Evolutionary conservation across 2,797 vertebrate species (phyloP).

Genomic region (Crenichthys baileyi): DNA sequence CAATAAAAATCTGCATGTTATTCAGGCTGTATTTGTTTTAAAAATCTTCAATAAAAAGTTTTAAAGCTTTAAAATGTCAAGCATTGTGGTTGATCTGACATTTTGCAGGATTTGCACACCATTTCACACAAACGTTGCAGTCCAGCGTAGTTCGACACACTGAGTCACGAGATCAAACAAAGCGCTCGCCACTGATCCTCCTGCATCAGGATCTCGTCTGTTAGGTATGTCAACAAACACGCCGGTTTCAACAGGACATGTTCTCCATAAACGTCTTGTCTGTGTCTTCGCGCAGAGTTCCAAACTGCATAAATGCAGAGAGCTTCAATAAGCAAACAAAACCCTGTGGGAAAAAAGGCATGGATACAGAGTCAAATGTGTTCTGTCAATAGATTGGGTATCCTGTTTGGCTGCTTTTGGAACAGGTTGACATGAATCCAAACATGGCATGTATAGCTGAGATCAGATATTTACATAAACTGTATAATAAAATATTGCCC

Average conservation of each 20-base stretch:
- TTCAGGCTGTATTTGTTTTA: background rate
- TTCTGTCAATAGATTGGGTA: conserved; percentile 35
- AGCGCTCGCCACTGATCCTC: conserved; percentile 78
- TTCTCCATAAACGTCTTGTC: conserved; percentile 34
- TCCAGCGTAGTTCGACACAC: conserved; percentile 71
- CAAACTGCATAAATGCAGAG: conserved; percentile 12
- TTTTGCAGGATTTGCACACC: conserved; percentile 73
- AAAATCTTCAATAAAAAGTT: background rate
- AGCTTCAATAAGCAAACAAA: conserved; percentile 58
- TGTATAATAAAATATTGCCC: background rate
- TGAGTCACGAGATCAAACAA: conserved; percentile 80
- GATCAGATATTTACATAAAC: background rate
- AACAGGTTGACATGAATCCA: conserved; percentile 24
- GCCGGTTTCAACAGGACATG: conserved; percentile 62
- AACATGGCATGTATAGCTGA: background rate
- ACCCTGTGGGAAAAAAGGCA: conserved; percentile 26
- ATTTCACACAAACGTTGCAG: conserved; percentile 69
- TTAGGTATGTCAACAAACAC: conserved; percentile 82
- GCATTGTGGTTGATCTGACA: conserved; percentile 47
- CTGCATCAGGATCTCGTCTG: conserved; percentile 86
- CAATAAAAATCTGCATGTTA: background rate
- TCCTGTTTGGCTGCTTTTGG: conserved; percentile 43
- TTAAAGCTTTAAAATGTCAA: conserved; percentile 24
- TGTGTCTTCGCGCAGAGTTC: conserved; percentile 34
- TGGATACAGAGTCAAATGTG: conserved; percentile 14